phyloP scores from a whole-genome alignment of 2,797 vertebrate genomes.

The Arctocebus calabarensis region DNA sequence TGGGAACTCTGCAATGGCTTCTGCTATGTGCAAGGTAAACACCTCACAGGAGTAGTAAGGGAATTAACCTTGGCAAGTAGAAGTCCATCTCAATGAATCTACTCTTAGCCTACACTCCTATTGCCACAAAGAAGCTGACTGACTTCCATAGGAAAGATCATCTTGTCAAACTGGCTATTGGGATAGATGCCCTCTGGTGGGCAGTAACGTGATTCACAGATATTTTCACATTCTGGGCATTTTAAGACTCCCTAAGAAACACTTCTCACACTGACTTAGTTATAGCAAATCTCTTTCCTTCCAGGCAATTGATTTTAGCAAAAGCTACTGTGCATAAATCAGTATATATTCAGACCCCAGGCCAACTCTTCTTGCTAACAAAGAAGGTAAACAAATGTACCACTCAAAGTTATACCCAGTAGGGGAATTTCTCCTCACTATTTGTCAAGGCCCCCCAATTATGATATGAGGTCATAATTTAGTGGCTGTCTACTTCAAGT shows the following conservation, averaged over 20 bases:
- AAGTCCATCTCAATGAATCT: not conserved
- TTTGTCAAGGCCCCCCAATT: not conserved
- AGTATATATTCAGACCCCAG: not conserved
- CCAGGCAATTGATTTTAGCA: not conserved
- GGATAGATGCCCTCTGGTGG: not conserved
- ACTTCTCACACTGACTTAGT: not conserved
- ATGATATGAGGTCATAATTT: not conserved
- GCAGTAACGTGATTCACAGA: not conserved
- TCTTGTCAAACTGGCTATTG: not conserved
- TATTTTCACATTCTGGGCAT: constrained; percentile 16
- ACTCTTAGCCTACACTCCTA: not conserved
- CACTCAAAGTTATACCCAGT: not conserved
- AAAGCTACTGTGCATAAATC: not conserved
- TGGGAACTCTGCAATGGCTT: not conserved
- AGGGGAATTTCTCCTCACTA: constrained; percentile 21
- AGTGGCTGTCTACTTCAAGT: not conserved
- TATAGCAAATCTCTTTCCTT: constrained; percentile 11
- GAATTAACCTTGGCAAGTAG: constrained; percentile 9
- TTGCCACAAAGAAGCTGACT: not conserved
- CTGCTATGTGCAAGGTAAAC: constrained; percentile 8
- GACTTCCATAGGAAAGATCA: not conserved
- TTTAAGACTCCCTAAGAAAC: not conserved
- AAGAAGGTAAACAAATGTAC: constrained; percentile 32
- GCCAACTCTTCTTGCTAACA: constrained; percentile 9
- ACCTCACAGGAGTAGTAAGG: not conserved